Base-by-base conservation (phyloP, 2,797 vertebrate species). In the Petrocephalus sullivani region DNA sequence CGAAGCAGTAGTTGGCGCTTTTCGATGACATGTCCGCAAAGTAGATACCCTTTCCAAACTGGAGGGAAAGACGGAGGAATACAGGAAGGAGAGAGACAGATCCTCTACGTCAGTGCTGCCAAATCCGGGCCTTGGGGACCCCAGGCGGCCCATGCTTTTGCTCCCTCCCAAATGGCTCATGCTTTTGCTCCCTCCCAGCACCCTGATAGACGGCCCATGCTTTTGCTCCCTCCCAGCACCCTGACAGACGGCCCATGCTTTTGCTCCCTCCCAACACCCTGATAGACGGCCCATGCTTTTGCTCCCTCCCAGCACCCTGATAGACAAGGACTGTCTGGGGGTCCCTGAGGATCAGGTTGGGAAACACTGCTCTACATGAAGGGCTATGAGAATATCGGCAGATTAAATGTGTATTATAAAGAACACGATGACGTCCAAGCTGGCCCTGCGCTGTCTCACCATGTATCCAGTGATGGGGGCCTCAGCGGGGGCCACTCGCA, bases 21-120 rank as follows among this genome's bases (percentile, higher is more conserved):
- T 98, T 98, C 53, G 97, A 98, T 0, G 97, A 97, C 97, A 98
- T 97, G 93, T 98, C 97, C 2, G 97, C 97, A 90, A 98, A 98
- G 91, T 98, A 98, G 93, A 98, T 96, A 0, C 97, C 97, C 94
- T 98, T 98, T 54, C 97, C 97, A 90, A 98, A 98, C 97, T 98
- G 91, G 64, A 89, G 4, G 60, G 19, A 91, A 0, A 71, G 23
- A 88, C 9, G 86, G 88, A 8, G 64, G 3, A 33, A 0, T 1
- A 49, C 12, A 23, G n/a, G 23, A 23, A 28, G 23, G 83, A 19
- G 53, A 28, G 23, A 56, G 21, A 21, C 7, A 84, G 19, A 56
- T 23, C 49, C 9, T 56, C 4, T 28, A 23, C 21, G 19, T 85
- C 61, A 33, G 61, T 14, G 61, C 28, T 28, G 23, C 21, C 21